Percentiles rank a stretch among this genome's conserved stretches.
Evolutionary conservation across 2,113 vertebrate species (phyloP).

Genomic region (Urocynchramus pylzowi): DNA sequence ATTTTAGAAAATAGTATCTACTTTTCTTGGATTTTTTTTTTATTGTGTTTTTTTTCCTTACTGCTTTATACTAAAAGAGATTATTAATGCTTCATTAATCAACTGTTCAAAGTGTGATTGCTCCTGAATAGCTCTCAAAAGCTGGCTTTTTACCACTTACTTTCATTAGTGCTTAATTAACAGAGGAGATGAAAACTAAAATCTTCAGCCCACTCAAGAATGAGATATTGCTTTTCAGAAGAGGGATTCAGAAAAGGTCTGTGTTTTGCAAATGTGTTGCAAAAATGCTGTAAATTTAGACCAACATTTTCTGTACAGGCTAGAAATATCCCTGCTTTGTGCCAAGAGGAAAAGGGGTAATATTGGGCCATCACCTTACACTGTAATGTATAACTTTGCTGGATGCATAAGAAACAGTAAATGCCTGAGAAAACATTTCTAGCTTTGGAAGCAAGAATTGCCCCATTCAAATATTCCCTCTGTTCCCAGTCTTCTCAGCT

Average conservation of each 20-base stretch:
- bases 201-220: constrained; percentile 2
- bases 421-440: neutral
- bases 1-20: neutral
- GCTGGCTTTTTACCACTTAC: constrained; percentile 23
- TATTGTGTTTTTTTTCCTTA: neutral
- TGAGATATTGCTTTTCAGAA: neutral
- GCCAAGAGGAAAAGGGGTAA: neutral
- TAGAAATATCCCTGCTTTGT: neutral
- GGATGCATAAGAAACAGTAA: neutral
- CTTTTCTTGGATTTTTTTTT: neutral
- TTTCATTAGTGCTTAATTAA: constrained; percentile 57
- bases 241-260: neutral
- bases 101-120: constrained; percentile 32
- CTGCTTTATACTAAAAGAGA: neutral
- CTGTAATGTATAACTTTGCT: neutral
- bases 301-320: neutral
- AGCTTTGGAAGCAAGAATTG: neutral
- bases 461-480: neutral
- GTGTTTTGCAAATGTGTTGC: neutral
- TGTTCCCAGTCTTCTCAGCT: neutral
- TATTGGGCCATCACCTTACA: neutral
- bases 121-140: constrained; percentile 52
- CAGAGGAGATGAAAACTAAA: constrained; percentile 43
- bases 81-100: constrained; percentile 46
- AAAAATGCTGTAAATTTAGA: neutral